Evolutionary conservation across 1,140 invertebrate genomes (phyloP), one percentile per base, ranked within the genome.

Genomic region (Lepidurus apus): DNA sequence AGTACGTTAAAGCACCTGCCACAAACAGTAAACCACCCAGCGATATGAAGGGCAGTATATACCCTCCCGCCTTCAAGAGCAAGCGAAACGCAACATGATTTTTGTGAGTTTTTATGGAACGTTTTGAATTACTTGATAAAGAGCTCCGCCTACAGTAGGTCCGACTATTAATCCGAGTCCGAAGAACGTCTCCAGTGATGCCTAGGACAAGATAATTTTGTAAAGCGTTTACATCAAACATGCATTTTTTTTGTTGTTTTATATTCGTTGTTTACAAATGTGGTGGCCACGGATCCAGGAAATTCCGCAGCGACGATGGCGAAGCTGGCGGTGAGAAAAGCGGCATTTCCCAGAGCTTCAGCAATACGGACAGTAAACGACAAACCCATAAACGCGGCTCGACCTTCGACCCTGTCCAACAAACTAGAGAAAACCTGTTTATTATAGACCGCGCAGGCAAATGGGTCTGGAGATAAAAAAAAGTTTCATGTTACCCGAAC

Each of bases 271-370:
- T 89, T 92, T 86, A 95, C 95, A 87, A 98, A 95, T 80, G 95
- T 94, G 1, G 93, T 94, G 0, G 94, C 93, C 0, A 98, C 92
- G 82, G 93, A 92, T 77, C 94, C 88, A 0, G 95, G 94, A 87
- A 98, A 98, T 86, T 96, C 93, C 84, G 92, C 92, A n/a, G 95
- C 95, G 74, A 96, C 93, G 76, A 97, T 95, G 1, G 95, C 93
- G 86, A 97, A 97, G 81, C 92, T 92, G 1, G 95, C 93, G 2
- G 95, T 97, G 2, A 97, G 87, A 86, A 96, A 96, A 3, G 94
- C 94, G 0, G 95, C 95, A 83, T 95, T 94, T 34, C 95, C 95
- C 85, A 95, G 86, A 0, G 95, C 96, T 85, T 97, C 95, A n/a
- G 96, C 84, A 79, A 95, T 93, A 80, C 96, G 88, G 77, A 96